phyloP scores from a whole-genome alignment of 2,113 vertebrate species.

The Equus quagga region DNA sequence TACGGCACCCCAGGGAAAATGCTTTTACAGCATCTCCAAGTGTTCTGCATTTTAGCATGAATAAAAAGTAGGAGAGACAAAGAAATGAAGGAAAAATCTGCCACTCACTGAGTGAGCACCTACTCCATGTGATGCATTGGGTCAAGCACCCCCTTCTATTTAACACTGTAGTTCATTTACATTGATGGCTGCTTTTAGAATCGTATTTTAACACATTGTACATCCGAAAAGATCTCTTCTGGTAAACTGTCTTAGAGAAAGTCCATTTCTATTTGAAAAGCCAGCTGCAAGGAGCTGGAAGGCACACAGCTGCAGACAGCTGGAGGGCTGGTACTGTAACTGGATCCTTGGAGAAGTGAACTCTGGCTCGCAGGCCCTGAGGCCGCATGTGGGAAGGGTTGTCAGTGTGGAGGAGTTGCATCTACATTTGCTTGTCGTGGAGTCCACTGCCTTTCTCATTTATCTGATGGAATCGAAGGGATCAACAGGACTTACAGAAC shows the following conservation, averaged over 20 bases:
- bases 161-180: neutral
- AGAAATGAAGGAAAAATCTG: constrained; percentile 66
- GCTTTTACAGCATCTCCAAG: constrained; percentile 8
- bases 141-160: neutral
- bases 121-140: neutral
- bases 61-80: constrained; percentile 35
- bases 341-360: constrained; percentile 77
- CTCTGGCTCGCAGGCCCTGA: constrained; percentile 77
- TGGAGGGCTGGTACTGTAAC: constrained; percentile 83
- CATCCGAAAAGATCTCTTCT: constrained; percentile 60
- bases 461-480: neutral
- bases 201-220: constrained; percentile 65
- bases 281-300: constrained; percentile 84
- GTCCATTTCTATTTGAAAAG: constrained; percentile 81
- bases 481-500: neutral
- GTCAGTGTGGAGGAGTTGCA: constrained; percentile 57
- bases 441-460: constrained; percentile 57
- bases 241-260: constrained; percentile 77
- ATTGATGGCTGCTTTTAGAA: constrained; percentile 68
- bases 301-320: constrained; percentile 88
- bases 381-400: constrained; percentile 73
- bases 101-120: neutral
- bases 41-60: constrained; percentile 1
- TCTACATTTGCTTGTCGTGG: constrained; percentile 21
- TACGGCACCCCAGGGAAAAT: neutral